Conservation (phyloP, 2,113 vertebrate genomes). For the Argyrosomus japonicus region DNA sequence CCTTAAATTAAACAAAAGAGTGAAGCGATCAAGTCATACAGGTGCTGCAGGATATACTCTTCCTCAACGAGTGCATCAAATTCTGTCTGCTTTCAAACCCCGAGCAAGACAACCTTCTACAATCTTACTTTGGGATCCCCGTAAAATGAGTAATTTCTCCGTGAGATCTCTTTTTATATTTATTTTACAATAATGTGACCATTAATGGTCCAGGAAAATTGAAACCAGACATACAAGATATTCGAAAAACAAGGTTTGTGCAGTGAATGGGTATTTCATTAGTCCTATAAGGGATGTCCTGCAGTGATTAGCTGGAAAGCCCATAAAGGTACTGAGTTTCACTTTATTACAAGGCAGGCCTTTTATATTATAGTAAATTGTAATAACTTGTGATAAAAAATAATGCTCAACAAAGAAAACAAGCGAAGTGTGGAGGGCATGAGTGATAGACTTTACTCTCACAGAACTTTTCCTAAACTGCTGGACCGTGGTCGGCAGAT, state of each 20-base stretch:
- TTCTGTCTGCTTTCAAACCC: neutral
- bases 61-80: neutral
- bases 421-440: neutral
- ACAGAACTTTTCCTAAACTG: slow-evolving; percentile 23
- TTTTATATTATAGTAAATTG: slow-evolving; percentile 26
- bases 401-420: slow-evolving; percentile 24
- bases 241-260: slow-evolving; percentile 46
- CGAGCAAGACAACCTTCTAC: slow-evolving; percentile 1
- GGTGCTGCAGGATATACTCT: slow-evolving; percentile 16
- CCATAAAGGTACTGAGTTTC: slow-evolving; percentile 45
- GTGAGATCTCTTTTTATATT: slow-evolving; percentile 1
- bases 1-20: neutral
- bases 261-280: slow-evolving; percentile 55
- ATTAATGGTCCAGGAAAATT: slow-evolving; percentile 51
- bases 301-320: slow-evolving; percentile 60
- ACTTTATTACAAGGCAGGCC: slow-evolving; percentile 42
- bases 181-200: slow-evolving; percentile 24
- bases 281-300: slow-evolving; percentile 44
- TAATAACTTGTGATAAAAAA: slow-evolving; percentile 38
- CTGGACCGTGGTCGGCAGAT: slow-evolving; percentile 13
- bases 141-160: slow-evolving; percentile 31
- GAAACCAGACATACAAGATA: slow-evolving; percentile 44
- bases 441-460: slow-evolving; percentile 25
- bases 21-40: neutral
- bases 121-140: slow-evolving; percentile 20